phyloP scores from a whole-genome alignment of 2,888 invertebrate species.

The Crioceris asparagi region DNA sequence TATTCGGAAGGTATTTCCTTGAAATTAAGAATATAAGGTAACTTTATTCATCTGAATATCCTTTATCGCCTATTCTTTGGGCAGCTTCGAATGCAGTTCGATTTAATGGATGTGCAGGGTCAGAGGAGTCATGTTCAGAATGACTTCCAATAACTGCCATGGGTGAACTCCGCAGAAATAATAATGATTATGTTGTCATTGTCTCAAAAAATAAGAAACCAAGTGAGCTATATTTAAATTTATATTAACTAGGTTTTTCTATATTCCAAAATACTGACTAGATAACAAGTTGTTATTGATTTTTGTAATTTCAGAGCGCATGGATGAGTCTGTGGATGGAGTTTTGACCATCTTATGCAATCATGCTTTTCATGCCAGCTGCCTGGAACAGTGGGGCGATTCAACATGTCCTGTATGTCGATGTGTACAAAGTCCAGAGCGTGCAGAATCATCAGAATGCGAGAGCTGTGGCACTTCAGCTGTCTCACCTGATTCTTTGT shows the following conservation, averaged over 20 bases:
- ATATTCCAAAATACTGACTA: neutral
- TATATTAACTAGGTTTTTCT: neutral
- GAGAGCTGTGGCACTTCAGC: conserved; percentile 46
- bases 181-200: too few relatives aligned
- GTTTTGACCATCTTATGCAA: conserved; percentile 96
- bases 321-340: conserved; percentile 98
- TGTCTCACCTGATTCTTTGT: conserved; percentile 67
- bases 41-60: too few relatives aligned
- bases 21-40: too few relatives aligned
- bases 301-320: conserved; percentile 56
- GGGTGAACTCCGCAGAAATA: too few relatives aligned
- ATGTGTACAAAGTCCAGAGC: conserved; percentile 48
- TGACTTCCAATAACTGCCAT: too few relatives aligned
- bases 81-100: too few relatives aligned
- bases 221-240: too few relatives aligned
- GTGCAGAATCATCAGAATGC: conserved; percentile 46
- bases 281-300: neutral
- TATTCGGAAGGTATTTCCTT: too few relatives aligned
- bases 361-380: conserved; percentile 94
- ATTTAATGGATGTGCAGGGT: too few relatives aligned
- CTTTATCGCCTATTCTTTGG: too few relatives aligned
- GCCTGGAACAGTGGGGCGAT: conserved; percentile 93
- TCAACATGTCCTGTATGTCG: conserved; percentile 97
- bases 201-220: too few relatives aligned
- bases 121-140: too few relatives aligned